A percentile compares a stretch with the other conserved stretches of the same genome.
Evolutionary conservation across 2,888 invertebrate species (phyloP).

Genomic region (Lypha dubia): DNA sequence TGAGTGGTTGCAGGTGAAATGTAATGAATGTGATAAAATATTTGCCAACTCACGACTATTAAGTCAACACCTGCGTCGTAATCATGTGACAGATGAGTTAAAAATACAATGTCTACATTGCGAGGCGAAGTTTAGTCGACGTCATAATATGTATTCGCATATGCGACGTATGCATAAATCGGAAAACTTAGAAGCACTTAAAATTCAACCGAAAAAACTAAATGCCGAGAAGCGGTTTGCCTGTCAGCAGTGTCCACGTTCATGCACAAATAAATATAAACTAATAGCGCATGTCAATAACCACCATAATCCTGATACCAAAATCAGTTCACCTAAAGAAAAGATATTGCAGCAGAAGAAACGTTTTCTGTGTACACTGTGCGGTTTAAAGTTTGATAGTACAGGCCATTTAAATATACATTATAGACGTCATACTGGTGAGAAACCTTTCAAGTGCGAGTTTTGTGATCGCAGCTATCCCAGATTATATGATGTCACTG

Average conservation of each 20-base stretch:
- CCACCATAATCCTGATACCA: conserved; percentile 55
- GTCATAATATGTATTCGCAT: conserved; percentile 68
- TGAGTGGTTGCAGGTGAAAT: conserved; percentile 61
- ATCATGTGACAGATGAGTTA: conserved; percentile 65
- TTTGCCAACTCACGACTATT: conserved; percentile 56
- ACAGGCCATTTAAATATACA: conserved; percentile 67
- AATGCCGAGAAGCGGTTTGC: conserved; percentile 75
- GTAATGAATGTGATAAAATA: conserved; percentile 67
- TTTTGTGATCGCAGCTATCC: conserved; percentile 62
- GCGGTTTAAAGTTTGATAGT: conserved; percentile 65
- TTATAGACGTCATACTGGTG: conserved; percentile 65
- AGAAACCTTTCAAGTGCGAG: conserved; percentile 67
- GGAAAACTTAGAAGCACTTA: conserved; percentile 53
- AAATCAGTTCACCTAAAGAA: conserved; percentile 27
- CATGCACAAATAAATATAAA: conserved; percentile 67
- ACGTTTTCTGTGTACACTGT: conserved; percentile 76
- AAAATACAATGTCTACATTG: conserved; percentile 67
- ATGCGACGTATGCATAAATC: conserved; percentile 61
- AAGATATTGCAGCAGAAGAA: conserved; percentile 54
- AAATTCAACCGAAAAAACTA: conserved; percentile 75
- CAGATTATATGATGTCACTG: conserved; percentile 57
- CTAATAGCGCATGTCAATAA: conserved; percentile 61
- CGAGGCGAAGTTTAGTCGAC: conserved; percentile 64
- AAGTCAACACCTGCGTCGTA: conserved; percentile 59
- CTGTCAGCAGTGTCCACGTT: conserved; percentile 59